Base-by-base conservation (phyloP, 2,797 vertebrate species). In the Neosalanx taihuensis region DNA sequence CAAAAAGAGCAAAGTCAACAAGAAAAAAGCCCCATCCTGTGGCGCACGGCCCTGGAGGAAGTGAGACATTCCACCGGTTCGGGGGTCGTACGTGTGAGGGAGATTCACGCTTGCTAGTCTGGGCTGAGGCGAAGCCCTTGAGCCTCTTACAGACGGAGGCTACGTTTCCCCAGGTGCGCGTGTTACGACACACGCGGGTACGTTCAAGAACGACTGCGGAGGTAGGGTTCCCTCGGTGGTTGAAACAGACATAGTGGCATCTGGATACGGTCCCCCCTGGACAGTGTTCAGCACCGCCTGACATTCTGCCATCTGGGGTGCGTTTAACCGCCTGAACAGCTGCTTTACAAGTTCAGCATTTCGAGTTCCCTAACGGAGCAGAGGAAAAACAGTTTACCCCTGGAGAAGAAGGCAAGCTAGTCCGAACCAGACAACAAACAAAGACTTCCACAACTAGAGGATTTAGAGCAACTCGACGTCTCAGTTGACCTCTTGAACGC, bases 11-110 rank as follows among this genome's bases (percentile, higher is more conserved):
- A 23, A 18, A 30, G 26, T 23, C 6, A 23, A 23, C 57, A 68
- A 64, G 70, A 0, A 9, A 10, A 2, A 30, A 62, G 31, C 1
- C 2, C 26, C 64, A 51, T 60, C 60, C 64, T 53, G 1, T 76
- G 70, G 37, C 37, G 37, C 37, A 41, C 10, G 37, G 37, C 10
- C 37, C 37, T 10, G 41, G 76, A 63, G 73, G 78, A 82, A 72
- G 70, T 53, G 12, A 78, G 59, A 67, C 61, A 67, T 67, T 71
- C 57, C 70, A 12, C 3, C 49, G 46, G 61, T 58, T 41, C 51
- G 69, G 81, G 81, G 35, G 46, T 26, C 41, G 1, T 6, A 53
- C 46, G 6, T 15, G 12, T 29, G 49, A 62, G 57, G 49, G 37
- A 29, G 35, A 53, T 15, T 64, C 0, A 33, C 20, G 59, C 37